Percentiles rank a stretch among this genome's conserved stretches.
These are phyloP conservation scores for Lepus townsendii DNA, from an alignment of 2,797 vertebrate species.

Conservation along the genomic window DNA sequence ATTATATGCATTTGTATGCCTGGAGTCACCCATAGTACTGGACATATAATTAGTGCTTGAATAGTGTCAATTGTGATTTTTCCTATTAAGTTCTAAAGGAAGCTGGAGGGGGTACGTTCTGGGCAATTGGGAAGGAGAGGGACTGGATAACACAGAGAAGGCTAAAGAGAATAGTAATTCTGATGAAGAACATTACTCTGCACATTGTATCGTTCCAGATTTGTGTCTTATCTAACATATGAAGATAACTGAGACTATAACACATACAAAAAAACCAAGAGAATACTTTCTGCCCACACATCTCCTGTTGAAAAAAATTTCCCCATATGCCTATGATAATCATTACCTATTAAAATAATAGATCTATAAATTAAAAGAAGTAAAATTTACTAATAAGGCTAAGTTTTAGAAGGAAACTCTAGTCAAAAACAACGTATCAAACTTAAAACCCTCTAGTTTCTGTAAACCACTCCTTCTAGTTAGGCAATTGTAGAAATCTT, in stretches of 20 bases:
- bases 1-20: not conserved
- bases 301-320: not conserved
- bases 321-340: not conserved
- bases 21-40: not conserved
- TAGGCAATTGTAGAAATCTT: not conserved
- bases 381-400: slow-evolving; percentile 22
- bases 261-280: slow-evolving; percentile 25
- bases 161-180: slow-evolving; percentile 34
- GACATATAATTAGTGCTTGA: not conserved
- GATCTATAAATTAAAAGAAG: not conserved
- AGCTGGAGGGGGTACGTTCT: not conserved
- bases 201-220: slow-evolving; percentile 27
- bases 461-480: not conserved
- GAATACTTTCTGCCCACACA: not conserved
- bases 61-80: not conserved
- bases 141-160: slow-evolving; percentile 14
- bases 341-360: not conserved
- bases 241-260: slow-evolving; percentile 30
- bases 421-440: slow-evolving; percentile 23
- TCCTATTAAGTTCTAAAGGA: slow-evolving; percentile 35
- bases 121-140: not conserved
- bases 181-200: slow-evolving; percentile 13
- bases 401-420: slow-evolving; percentile 38
- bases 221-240: not conserved
- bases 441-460: slow-evolving; percentile 16